Base-by-base conservation (phyloP, 1,140 invertebrate species). In the Micrasema minimum region DNA sequence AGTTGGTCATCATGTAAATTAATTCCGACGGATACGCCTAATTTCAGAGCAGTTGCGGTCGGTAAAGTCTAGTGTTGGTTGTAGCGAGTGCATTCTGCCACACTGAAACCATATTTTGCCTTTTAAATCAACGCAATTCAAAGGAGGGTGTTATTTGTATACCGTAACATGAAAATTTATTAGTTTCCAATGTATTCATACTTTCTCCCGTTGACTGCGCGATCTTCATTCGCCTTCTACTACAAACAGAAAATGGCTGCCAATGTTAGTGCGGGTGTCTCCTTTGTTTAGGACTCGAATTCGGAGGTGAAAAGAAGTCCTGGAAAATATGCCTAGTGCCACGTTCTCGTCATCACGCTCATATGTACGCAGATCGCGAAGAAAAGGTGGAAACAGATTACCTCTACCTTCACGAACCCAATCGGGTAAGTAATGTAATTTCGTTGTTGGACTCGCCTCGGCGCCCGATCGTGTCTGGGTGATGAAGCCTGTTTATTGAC, bases 321-420 rank as follows among this genome's bases (percentile, higher is more conserved):
- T 79, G 81, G 79, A 82, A 83, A 93, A 90, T 87, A 94, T 94
- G 93, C 93, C 93, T 87, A 94, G 92, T 88, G 92, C 92, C 83
- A 93, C 92, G 80, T 94, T 93, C 86, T 92, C 91, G 79, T 92
- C 92, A 82, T 92, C 92, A 81, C 89, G 92, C 86, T 92, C 91
- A 84, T 94, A 93, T 87, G 90, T 93, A 77, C 88, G 92, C 80
- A 88, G 92, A 85, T 94, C 92, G 77, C 87, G 92, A 80, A 90
- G 92, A 86, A 94, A 93, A 91, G 91, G 90, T 80, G 91, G 89
- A 85, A 88, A 92, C 78, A 92, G 93, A 81, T 91, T 75, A 50
- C 73, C 73, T 45, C 51, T 75, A 35, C 73, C 73, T 57, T 64
- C 69, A 43, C 46, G 73, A 46, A 68, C 73, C 0, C 72, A 75